Evolutionary conservation across 92 coral and sea anemone genomes (phyloP).

Genomic region (Zoanthus sansibaricus): DNA sequence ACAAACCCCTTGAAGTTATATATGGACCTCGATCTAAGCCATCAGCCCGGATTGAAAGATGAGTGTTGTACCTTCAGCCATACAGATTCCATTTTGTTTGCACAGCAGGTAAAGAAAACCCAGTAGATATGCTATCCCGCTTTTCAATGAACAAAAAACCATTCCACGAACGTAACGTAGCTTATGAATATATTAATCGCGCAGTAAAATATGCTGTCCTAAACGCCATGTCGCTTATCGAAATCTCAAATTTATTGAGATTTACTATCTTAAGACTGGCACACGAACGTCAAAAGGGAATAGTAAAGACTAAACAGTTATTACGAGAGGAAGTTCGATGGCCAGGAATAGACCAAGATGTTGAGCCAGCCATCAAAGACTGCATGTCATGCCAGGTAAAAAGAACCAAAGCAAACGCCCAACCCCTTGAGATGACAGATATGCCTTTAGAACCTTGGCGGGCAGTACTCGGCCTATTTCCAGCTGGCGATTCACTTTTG

Average conservation of each 20-base stretch:
- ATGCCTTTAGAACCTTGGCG: slow-evolving; percentile 22
- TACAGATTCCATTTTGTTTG: slow-evolving; percentile 61
- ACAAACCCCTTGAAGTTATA: neutral
- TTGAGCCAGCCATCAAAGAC: slow-evolving; percentile 40
- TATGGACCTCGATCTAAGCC: too few species aligned
- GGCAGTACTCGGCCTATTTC: neutral
- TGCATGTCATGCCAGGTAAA: slow-evolving; percentile 25
- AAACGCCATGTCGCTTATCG: slow-evolving; percentile 27
- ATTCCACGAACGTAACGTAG: slow-evolving; percentile 35
- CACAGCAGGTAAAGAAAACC: slow-evolving; percentile 59
- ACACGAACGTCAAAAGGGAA: slow-evolving; percentile 50
- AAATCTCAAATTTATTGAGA: neutral
- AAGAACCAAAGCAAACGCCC: slow-evolving; percentile 4
- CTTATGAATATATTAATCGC: slow-evolving; percentile 55
- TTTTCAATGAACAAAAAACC: too few species aligned
- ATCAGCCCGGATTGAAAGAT: too few species aligned
- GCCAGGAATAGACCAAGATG: slow-evolving; percentile 51
- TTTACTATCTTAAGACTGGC: slow-evolving; percentile 37
- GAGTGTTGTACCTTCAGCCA: slow-evolving; percentile 39
- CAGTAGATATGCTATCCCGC: neutral
- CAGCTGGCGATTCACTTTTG: slow-evolving; percentile 26
- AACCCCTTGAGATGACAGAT: neutral
- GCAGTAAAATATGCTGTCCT: slow-evolving; percentile 61
- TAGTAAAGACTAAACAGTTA: slow-evolving; percentile 28
- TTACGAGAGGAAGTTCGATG: slow-evolving; percentile 31